Evolutionary conservation across 2,888 invertebrate species (phyloP), one percentile per base, ranked within the genome.

Genomic region (Gymnosoma rotundatum): DNA sequence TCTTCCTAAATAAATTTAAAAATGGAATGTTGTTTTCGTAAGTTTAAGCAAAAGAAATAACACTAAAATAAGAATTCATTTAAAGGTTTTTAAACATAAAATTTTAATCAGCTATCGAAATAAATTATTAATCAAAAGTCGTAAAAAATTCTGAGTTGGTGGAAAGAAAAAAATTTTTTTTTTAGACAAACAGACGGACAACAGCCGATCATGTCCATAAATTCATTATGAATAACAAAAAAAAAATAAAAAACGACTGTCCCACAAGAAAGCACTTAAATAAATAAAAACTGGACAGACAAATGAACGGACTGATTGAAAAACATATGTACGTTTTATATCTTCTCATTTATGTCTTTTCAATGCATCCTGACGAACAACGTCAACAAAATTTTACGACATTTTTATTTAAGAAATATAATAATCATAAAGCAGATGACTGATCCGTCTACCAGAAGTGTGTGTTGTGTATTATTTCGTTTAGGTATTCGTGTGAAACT

Each of bases 321-420:
- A 50, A 14, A 56, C 50, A 52, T 58, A 48, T 32, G 32, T 50
- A 58, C 54, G n/a, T 2, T 38, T 56, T 70, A 72, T 56, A n/a
- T 21, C 56, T 72, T 72, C 25, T 38, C 56, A 58, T 32, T 48
- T 66, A 50, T 66, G 9, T 60, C 16, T 32, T n/a, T 10, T 86
- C 87, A 81, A 82, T 85, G 87, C 87, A 88, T 88, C 87, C 90
- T 90, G 91, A 90, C 88, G 89, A 87, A 90, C 64, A 84, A 84
- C 89, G 89, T 89, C 89, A 88, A 89, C 78, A 79, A 90, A 89
- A 85, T 90, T 90, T 90, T 87, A 90, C 90, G 90, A 90, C 87
- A 87, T 89, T 89, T 89, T 90, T 89, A 89, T 89, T 88, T 88
- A 87, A 89, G 86, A 84, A 87, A 88, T 88, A 90, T 89, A 89